Percentiles rank a stretch among this genome's conserved stretches.
Conservation (phyloP, 35 echinoderm and acorn worm species). For the Anneissia japonica region DNA sequence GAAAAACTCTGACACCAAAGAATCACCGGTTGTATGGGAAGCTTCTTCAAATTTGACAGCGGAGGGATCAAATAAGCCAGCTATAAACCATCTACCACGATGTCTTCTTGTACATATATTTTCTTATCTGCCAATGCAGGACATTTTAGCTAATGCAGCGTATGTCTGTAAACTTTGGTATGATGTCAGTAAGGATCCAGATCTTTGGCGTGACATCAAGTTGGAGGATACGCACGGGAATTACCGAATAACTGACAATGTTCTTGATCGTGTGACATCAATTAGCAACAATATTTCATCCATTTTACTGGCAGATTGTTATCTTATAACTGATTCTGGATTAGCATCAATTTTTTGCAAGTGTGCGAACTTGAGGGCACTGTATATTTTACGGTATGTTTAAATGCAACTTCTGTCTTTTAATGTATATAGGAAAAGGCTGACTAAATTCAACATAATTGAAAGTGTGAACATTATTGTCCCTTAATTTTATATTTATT, state of each 20-base stretch:
- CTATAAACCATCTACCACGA: constrained; percentile 14
- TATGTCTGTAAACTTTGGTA: constrained; percentile 32
- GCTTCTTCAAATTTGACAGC: neutral
- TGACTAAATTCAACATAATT: no score
- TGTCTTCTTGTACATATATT: constrained; percentile 19
- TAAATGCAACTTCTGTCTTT: no score
- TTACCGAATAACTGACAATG: neutral
- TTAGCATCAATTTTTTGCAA: neutral
- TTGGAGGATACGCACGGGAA: neutral
- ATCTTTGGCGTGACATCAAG: constrained; percentile 19
- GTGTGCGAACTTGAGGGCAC: neutral
- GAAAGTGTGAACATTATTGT: no score
- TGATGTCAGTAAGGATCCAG: neutral
- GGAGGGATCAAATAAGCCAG: neutral
- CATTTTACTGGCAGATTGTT: neutral
- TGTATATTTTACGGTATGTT: neutral
- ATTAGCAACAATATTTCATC: neutral
- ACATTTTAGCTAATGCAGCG: constrained; percentile 17
- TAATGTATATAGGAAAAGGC: no score
- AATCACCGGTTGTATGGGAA: no score
- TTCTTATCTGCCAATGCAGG: constrained; percentile 8
- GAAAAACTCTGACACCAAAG: no score
- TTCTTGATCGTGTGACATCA: neutral
- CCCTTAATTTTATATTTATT: no score
- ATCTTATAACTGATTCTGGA: neutral